Conservation (phyloP, 2,113 vertebrate species). For the Nothocercus julius region DNA sequence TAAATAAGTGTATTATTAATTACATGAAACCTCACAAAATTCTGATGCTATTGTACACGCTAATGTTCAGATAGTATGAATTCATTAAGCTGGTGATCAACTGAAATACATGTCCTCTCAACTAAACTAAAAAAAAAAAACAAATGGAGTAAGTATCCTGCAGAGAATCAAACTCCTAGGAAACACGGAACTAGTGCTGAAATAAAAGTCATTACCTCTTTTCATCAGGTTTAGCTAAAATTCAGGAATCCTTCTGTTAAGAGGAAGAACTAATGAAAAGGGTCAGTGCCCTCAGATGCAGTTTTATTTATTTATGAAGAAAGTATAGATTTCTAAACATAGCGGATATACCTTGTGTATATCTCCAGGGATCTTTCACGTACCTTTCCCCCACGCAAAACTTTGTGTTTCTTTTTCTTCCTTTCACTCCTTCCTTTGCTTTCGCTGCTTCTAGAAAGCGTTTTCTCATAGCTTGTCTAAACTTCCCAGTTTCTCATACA, state of each 20-base stretch:
- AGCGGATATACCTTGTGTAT: neutral
- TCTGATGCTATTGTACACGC: neutral
- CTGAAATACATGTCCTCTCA: neutral
- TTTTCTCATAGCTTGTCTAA: neutral
- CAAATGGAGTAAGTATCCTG: neutral
- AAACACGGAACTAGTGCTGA: neutral
- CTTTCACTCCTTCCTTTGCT: neutral
- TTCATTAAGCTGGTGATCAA: neutral
- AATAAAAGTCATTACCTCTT: neutral
- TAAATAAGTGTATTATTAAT: neutral
- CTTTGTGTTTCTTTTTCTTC: neutral
- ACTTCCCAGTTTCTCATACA: neutral
- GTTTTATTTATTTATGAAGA: neutral
- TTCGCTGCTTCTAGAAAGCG: neutral
- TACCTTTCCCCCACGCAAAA: neutral
- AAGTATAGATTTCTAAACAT: neutral
- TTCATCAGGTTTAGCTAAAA: neutral
- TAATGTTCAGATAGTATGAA: neutral
- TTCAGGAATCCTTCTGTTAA: neutral
- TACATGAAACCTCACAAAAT: neutral
- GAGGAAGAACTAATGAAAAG: neutral
- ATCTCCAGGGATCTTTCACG: neutral
- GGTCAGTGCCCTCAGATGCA: neutral
- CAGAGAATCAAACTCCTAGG: neutral
- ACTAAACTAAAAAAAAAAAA: neutral